phyloP scores from a whole-genome alignment of 2,888 invertebrate genomes.

The Coelinius sp. region DNA sequence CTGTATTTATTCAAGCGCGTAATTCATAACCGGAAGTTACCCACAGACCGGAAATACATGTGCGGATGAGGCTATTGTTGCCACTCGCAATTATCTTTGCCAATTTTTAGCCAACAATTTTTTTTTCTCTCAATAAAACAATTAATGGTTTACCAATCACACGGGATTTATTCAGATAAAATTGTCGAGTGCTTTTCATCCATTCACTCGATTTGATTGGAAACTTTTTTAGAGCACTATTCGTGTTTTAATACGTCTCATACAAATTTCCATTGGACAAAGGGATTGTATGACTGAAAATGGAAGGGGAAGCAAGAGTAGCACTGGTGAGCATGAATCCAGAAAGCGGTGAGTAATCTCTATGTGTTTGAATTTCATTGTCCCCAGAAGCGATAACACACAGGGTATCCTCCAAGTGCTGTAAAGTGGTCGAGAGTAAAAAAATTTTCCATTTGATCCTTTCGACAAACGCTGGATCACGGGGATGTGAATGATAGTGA shows the following conservation, averaged over 20 bases:
- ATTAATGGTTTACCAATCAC: neutral
- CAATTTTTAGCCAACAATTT: constrained; percentile 32
- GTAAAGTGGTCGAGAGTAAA: neutral
- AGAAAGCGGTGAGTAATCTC: neutral
- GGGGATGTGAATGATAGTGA: neutral
- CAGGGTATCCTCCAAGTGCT: neutral
- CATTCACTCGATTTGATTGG: neutral
- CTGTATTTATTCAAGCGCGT: constrained; percentile 68
- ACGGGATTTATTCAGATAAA: neutral
- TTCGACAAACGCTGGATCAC: neutral
- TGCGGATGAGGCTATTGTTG: constrained; percentile 67
- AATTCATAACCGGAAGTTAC: constrained; percentile 70
- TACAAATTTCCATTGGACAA: neutral
- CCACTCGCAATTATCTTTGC: constrained; percentile 44
- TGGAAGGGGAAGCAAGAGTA: neutral
- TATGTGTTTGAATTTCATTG: constrained; percentile 2
- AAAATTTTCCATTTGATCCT: constrained; percentile 3
- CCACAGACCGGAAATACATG: constrained; percentile 68
- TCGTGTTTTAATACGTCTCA: neutral
- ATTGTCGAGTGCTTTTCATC: neutral
- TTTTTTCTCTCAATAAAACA: neutral
- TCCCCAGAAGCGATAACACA: neutral
- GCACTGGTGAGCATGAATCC: neutral
- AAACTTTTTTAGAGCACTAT: neutral
- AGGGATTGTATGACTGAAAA: neutral